Conservation (phyloP, 2,888 invertebrate genomes). For the Notocelia uddmanniana region DNA sequence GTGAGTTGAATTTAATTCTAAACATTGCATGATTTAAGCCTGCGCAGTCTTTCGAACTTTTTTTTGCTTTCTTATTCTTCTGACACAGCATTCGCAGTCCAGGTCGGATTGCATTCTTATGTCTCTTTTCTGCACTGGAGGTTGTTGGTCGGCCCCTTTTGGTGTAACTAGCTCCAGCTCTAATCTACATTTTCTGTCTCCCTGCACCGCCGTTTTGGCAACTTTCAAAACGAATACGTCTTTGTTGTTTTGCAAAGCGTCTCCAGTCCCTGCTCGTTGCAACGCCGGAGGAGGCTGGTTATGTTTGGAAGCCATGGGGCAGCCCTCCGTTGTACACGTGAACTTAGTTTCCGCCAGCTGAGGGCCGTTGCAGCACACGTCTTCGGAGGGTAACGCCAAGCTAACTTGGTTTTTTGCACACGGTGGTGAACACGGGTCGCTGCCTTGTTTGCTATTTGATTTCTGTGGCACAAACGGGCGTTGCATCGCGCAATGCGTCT, state of each 20-base stretch:
- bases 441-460: constrained; percentile 49
- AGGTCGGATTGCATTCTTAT: constrained; percentile 70
- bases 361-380: constrained; percentile 68
- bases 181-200: constrained; percentile 87
- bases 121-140: constrained; percentile 75
- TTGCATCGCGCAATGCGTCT: constrained; percentile 76
- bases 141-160: constrained; percentile 85
- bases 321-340: constrained; percentile 79
- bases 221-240: constrained; percentile 88
- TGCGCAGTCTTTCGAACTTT: constrained; percentile 56
- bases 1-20: background rate
- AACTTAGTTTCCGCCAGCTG: constrained; percentile 74
- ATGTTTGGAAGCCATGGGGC: constrained; percentile 68
- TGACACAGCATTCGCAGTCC: constrained; percentile 70
- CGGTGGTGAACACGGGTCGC: constrained; percentile 68
- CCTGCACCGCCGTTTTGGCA: constrained; percentile 88
- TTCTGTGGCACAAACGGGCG: constrained; percentile 57
- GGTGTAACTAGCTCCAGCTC: constrained; percentile 89
- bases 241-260: constrained; percentile 77
- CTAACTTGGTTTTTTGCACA: constrained; percentile 80
- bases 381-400: constrained; percentile 71
- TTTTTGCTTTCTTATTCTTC: constrained; percentile 57
- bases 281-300: constrained; percentile 63
- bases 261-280: constrained; percentile 65
- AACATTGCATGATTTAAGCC: background rate